Percentiles rank a stretch among this genome's conserved stretches.
Evolutionary conservation across 2,888 invertebrate species (phyloP).

Genomic region (Chrysotoxum bicinctum): DNA sequence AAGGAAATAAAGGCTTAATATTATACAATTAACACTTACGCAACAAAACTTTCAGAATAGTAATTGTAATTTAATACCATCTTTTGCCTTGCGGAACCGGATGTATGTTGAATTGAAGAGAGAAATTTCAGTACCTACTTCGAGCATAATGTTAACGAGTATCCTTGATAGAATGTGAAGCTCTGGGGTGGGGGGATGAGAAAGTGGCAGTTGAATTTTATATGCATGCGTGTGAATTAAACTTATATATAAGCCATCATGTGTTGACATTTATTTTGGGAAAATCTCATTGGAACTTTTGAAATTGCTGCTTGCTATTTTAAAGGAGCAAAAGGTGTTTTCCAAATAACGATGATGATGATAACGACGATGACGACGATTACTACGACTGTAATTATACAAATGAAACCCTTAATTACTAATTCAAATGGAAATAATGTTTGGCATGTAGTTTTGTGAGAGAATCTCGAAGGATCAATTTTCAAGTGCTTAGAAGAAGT

Average conservation of each 20-base stretch:
- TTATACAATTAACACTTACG: slow-evolving; percentile 67
- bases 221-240: slow-evolving; percentile 28
- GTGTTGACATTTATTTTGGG: slow-evolving; percentile 42
- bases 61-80: slow-evolving; percentile 69
- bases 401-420: slow-evolving; percentile 31
- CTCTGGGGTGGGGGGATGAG: too few species aligned
- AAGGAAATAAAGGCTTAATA: slow-evolving; percentile 27
- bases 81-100: slow-evolving; percentile 25
- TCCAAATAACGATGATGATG: slow-evolving; percentile 1
- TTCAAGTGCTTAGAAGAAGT: background rate
- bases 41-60: slow-evolving; percentile 64
- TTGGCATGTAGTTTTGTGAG: slow-evolving; percentile 9
- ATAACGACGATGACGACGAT: background rate
- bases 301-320: slow-evolving; percentile 8
- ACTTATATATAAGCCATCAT: slow-evolving; percentile 38
- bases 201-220: background rate
- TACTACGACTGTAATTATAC: slow-evolving; percentile 10
- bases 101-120: background rate
- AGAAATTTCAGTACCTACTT: background rate
- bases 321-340: slow-evolving; percentile 9
- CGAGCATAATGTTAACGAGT: slow-evolving; percentile 12
- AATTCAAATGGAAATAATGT: slow-evolving; percentile 33
- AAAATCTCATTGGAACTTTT: slow-evolving; percentile 55
- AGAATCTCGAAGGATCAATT: slow-evolving; percentile 52
- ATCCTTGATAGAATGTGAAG: slow-evolving; percentile 23